Evolutionary conservation across 2,888 invertebrate species (phyloP), one percentile per base, ranked within the genome.

Genomic region (Drosophila paucipuncta): DNA sequence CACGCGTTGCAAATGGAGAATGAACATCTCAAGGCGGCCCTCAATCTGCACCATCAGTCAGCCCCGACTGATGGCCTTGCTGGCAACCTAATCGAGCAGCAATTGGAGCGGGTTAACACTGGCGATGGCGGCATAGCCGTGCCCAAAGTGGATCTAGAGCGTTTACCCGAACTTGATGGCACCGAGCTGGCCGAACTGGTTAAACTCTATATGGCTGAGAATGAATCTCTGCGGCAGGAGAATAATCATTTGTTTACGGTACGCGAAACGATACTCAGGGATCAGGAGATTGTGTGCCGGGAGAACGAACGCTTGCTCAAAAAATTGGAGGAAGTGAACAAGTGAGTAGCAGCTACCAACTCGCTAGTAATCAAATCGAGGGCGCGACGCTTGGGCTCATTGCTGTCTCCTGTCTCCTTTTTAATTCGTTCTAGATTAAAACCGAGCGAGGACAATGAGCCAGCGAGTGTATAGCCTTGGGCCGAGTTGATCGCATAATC

Each of bases 241-340:
- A 98, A 98, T 93, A 95, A 96, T 2, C 98, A 98, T 82, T 94
- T 98, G 63, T 98, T 96, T 93, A 95, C 95, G 41, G 95, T 97
- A 0, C 94, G 97, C 57, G 98, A 98, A 91, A 95, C 96, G 78
- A 94, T 98, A 73, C 94, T 97, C 78, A 94, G 98, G 16, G 98
- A 99, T 92, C 98, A 98, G 92, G 98, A 98, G 92, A 93, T 97
- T 43, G 96, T 98, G 35, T 97, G 97, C 90, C 94, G 97, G 65
- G 98, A 99, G 93, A 99, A 99, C 90, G 98, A 99, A 92, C 94
- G 97, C 62, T 94, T 99, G 71, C 93, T 97, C 63, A 97, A 96
- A 93, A 97, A 98, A 93, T 94, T 98, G 63, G 98, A 98, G 92
- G 97, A 97, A 93, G 97, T 97, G 68, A 97, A 97, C 93, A 95